phyloP scores from a whole-genome alignment of 2,888 invertebrate species.

The Drosophila pullipes region DNA sequence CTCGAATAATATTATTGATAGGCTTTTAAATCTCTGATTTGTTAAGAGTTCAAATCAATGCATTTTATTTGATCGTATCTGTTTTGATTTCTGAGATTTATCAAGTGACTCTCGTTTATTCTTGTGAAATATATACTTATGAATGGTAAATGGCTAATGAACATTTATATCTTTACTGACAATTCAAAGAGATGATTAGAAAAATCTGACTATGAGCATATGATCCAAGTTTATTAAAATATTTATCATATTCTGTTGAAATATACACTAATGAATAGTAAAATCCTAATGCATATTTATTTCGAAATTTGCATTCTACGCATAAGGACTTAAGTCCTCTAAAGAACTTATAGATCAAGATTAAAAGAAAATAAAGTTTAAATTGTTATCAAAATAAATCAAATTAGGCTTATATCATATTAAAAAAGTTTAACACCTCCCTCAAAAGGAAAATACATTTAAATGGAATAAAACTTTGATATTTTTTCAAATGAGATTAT shows the following conservation, averaged over 20 bases:
- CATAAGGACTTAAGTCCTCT: too few species aligned
- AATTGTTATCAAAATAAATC: background rate
- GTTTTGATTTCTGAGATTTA: background rate
- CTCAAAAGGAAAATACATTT: too few species aligned
- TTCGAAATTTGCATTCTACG: too few species aligned
- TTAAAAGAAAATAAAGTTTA: background rate
- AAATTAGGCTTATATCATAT: too few species aligned
- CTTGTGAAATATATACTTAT: background rate
- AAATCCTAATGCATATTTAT: too few species aligned
- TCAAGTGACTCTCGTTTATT: background rate
- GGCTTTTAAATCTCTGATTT: background rate
- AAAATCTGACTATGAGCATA: background rate
- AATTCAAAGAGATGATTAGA: background rate
- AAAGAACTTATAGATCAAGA: accelerated
- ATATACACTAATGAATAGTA: too few species aligned
- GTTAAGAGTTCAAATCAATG: background rate
- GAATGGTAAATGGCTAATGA: background rate
- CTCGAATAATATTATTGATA: slow-evolving; percentile 16
- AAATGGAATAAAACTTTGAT: background rate
- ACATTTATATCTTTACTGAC: background rate
- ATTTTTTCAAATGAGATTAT: background rate
- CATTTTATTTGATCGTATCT: background rate
- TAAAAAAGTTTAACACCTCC: background rate
- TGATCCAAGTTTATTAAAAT: too few species aligned
- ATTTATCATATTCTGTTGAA: too few species aligned